Base-by-base conservation (phyloP, 1,140 invertebrate genomes). In the Steinernema feltiae region DNA sequence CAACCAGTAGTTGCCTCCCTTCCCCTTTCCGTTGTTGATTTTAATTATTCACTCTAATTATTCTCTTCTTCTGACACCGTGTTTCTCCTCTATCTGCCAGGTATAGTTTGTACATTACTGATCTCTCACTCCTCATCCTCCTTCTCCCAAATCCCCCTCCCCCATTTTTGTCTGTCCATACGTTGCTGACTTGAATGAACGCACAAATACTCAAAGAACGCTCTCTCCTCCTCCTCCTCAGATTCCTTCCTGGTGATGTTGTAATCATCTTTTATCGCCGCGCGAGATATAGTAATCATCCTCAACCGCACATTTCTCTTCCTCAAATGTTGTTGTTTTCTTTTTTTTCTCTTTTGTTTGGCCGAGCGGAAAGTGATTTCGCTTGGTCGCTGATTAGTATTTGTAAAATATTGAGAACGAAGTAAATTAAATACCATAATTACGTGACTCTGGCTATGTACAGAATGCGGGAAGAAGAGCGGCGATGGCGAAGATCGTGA, bases 401-500 rank as follows among this genome's bases (percentile, higher is more conserved):
- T 63, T 63, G 53, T 63, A 63, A 63, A 63, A 63, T 63, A 63
- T 63, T 63, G 53, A 63, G 24, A 63, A 63, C 53, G 7, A 63
- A 63, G 53, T 63, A 63, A 63, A 63, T 63, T 63, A 63, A 63
- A 15, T 63, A 63, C 53, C 7, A 7, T 41, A 41, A 41, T n/a
- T n/a, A n/a, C n/a, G n/a, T n/a, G n/a, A n/a, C n/a, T n/a, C n/a
- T n/a, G n/a, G n/a, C n/a, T n/a, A n/a, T n/a, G n/a, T n/a, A n/a
- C n/a, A n/a, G n/a, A n/a, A n/a, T n/a, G n/a, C n/a, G n/a, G n/a
- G n/a, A n/a, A n/a, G n/a, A n/a, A n/a, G n/a, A n/a, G n/a, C n/a
- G n/a, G n/a, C n/a, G 71, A 41, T 24, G 79, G 77, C 70, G 78
- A 78, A 24, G 79, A 79, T 46, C 32, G 70, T 21, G 79, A 79